Evolutionary conservation across 2,113 vertebrate species (phyloP), one percentile per base, ranked within the genome.

Genomic region (Terrapene triunguis): DNA sequence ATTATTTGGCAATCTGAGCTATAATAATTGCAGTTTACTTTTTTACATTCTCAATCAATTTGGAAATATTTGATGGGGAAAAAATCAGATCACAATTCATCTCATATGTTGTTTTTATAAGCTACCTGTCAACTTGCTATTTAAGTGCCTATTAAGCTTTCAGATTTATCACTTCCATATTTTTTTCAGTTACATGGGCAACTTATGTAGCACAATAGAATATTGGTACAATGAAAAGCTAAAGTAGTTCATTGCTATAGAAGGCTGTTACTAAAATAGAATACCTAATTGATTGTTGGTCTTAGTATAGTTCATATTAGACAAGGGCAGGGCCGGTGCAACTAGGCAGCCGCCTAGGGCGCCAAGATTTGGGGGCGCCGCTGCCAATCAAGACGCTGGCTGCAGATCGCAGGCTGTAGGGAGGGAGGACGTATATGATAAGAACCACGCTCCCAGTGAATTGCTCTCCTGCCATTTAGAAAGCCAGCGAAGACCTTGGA

Each of bases 61-160:
- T 93, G 78, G 25, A 95, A 95, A 76, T 94, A 80, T 53, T 94
- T 96, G 53, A 4, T 76, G 89, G 88, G 50, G 44, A 9, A 74
- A 57, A 85, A 89, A 95, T 89, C 91, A 85, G 87, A 92, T 93
- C 90, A 85, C n/a, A 35, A 19, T 92, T 94, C 35, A 54, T 84
- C 88, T 86, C 65, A 2, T 93, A 53, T 96, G 3, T 83, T 94
- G 85, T 29, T 53, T 78, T 14, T 38, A 89, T 78, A 88, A 65
- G 55, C 38, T 81, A 27, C 59, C 87, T 65, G 59, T 42, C 54
- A 92, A 93, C 17, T 92, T 89, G 90, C 87, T 91, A 84, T 84
- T 1, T 85, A 94, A 88, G 84, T 21, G 5, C 35, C 27, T 93
- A 69, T 21, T 80, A 0, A 80, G 59, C 5, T 42, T 92, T 95